Percentiles rank a stretch among this genome's conserved stretches.
Conservation (phyloP, 2,113 vertebrate genomes). For the Furnarius figulus region DNA sequence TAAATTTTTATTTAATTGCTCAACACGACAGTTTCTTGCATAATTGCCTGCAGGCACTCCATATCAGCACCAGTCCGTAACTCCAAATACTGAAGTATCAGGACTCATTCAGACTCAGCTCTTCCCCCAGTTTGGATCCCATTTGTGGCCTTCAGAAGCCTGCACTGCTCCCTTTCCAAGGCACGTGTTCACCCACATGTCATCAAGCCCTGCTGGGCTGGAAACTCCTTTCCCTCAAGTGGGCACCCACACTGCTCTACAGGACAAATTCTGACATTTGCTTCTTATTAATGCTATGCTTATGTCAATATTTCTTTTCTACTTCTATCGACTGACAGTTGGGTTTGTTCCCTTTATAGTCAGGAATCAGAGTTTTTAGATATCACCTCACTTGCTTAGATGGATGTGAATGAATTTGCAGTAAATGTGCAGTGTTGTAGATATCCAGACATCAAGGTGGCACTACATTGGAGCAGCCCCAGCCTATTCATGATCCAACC, state of each 20-base stretch:
- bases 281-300: neutral
- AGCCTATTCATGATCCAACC: neutral
- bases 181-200: accelerated
- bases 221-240: neutral
- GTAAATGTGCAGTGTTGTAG: accelerated
- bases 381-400: neutral
- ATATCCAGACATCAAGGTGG: neutral
- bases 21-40: neutral
- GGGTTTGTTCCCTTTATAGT: neutral
- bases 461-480: neutral
- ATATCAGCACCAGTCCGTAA: neutral
- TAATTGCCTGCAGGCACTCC: neutral
- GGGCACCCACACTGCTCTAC: neutral
- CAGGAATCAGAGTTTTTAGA: neutral
- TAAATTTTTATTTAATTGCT: neutral
- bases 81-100: neutral
- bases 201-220: neutral
- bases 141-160: neutral
- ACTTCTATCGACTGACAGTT: neutral
- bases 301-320: neutral
- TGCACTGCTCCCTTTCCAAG: neutral
- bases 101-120: neutral
- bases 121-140: neutral
- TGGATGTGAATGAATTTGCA: neutral
- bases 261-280: neutral